Conservation (phyloP, 2,888 invertebrate species). For the Nymphalis c-album region DNA sequence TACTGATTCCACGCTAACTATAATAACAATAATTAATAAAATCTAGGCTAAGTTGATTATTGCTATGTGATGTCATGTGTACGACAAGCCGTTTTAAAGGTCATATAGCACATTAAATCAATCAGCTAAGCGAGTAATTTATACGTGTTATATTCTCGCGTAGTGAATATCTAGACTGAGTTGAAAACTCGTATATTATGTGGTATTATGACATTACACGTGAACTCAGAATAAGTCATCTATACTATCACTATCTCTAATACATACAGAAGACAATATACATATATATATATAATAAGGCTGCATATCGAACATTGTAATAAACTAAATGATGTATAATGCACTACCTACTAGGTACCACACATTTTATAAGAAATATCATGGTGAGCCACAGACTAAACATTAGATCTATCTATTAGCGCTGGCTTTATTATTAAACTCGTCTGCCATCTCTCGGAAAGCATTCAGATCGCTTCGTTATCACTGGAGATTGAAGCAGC, state of each 20-base stretch:
- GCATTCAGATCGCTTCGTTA: slow-evolving; percentile 54
- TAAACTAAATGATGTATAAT: too few species aligned
- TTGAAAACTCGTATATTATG: slow-evolving; percentile 1
- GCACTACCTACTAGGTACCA: neutral
- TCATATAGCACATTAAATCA: slow-evolving; percentile 63
- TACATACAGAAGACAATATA: too few species aligned
- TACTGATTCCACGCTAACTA: slow-evolving; percentile 10
- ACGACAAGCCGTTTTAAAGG: slow-evolving; percentile 48
- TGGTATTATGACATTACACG: too few species aligned
- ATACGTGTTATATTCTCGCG: slow-evolving; percentile 42
- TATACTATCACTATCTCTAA: too few species aligned
- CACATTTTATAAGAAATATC: neutral
- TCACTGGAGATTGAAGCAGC: slow-evolving; percentile 49
- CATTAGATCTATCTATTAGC: slow-evolving; percentile 40
- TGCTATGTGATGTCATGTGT: slow-evolving; percentile 47
- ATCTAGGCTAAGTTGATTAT: slow-evolving; percentile 41
- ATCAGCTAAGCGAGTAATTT: slow-evolving; percentile 55
- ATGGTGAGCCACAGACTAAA: slow-evolving; percentile 41
- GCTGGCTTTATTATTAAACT: slow-evolving; percentile 42
- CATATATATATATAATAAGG: too few species aligned
- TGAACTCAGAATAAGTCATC: too few species aligned
- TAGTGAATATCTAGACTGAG: slow-evolving; percentile 9
- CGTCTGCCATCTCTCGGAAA: slow-evolving; percentile 42
- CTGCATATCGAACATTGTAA: too few species aligned
- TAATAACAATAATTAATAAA: slow-evolving; percentile 38